These are phyloP conservation scores for Hippocampus guttulatus DNA, from an alignment of 2,113 vertebrate genomes.

Conservation along the genomic window DNA sequence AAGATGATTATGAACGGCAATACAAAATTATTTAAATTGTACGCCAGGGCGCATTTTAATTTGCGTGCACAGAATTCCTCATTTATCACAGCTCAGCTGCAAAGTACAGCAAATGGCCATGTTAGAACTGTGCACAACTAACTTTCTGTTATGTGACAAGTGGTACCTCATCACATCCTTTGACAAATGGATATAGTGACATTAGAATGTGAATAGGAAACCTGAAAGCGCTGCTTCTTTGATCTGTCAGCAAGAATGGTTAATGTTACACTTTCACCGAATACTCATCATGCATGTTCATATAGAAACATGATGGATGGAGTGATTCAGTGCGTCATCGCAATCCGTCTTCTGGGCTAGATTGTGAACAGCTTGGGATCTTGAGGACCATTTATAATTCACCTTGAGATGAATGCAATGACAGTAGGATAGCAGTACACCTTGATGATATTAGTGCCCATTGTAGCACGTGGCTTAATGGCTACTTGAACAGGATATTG, in stretches of 20 bases:
- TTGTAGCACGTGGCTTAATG: slow-evolving; percentile 64
- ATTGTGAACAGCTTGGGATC: slow-evolving; percentile 35
- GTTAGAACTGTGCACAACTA: slow-evolving; percentile 38
- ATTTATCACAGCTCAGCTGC: slow-evolving; percentile 31
- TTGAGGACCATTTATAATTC: slow-evolving; percentile 61
- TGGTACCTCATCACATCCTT: slow-evolving; percentile 41
- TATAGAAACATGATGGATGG: slow-evolving; percentile 49
- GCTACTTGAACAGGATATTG: slow-evolving; percentile 67
- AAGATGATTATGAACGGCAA: too few relatives aligned
- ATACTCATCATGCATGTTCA: slow-evolving; percentile 42
- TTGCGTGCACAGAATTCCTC: slow-evolving; percentile 6
- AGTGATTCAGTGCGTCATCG: slow-evolving; percentile 39
- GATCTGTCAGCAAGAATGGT: slow-evolving; percentile 45
- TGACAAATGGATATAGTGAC: slow-evolving; percentile 30
- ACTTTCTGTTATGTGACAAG: slow-evolving; percentile 39
- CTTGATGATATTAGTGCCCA: slow-evolving; percentile 60
- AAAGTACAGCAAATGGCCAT: slow-evolving; percentile 41
- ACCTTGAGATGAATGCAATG: slow-evolving; percentile 65
- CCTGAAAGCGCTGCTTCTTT: slow-evolving; percentile 31
- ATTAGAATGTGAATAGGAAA: slow-evolving; percentile 40
- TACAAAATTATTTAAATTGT: not conserved
- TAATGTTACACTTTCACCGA: slow-evolving; percentile 39
- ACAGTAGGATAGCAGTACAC: slow-evolving; percentile 49
- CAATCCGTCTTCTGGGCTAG: slow-evolving; percentile 22
- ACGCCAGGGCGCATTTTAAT: not conserved